phyloP scores from a whole-genome alignment of 2,113 vertebrate species.

The Seriola dumerili region DNA sequence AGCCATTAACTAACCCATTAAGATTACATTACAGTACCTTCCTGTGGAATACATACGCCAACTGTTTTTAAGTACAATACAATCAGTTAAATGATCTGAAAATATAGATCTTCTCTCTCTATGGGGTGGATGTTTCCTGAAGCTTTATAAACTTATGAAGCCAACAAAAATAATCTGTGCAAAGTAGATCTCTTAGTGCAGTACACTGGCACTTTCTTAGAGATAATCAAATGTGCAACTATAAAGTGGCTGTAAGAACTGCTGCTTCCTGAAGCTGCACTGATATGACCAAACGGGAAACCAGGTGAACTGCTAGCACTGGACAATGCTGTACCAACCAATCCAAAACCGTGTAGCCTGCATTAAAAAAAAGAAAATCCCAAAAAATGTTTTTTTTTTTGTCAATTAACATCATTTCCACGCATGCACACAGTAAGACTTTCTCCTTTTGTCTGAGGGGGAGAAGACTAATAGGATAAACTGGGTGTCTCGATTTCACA shows the following conservation, averaged over 20 bases:
- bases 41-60: slow-evolving; percentile 70
- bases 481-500: slow-evolving; percentile 22
- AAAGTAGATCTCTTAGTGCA: slow-evolving; percentile 71
- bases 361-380: slow-evolving; percentile 3
- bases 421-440: slow-evolving; percentile 82
- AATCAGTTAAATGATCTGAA: slow-evolving; percentile 78
- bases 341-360: slow-evolving; percentile 61
- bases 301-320: slow-evolving; percentile 53
- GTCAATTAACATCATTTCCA: slow-evolving; percentile 70
- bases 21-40: slow-evolving; percentile 53
- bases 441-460: slow-evolving; percentile 54
- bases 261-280: slow-evolving; percentile 60
- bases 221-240: slow-evolving; percentile 77
- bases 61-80: slow-evolving; percentile 74
- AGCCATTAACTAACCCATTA: slow-evolving; percentile 54
- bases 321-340: slow-evolving; percentile 45
- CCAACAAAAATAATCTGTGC: slow-evolving; percentile 78
- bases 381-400: slow-evolving; percentile 16
- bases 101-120: slow-evolving; percentile 80
- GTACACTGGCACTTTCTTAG: slow-evolving; percentile 64
- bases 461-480: slow-evolving; percentile 55
- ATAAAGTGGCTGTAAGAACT: slow-evolving; percentile 61
- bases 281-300: slow-evolving; percentile 59
- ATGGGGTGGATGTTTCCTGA: slow-evolving; percentile 63
- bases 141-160: slow-evolving; percentile 69